Base-by-base conservation (phyloP, 2,797 vertebrate genomes). In the Lophotriccus pileatus region DNA sequence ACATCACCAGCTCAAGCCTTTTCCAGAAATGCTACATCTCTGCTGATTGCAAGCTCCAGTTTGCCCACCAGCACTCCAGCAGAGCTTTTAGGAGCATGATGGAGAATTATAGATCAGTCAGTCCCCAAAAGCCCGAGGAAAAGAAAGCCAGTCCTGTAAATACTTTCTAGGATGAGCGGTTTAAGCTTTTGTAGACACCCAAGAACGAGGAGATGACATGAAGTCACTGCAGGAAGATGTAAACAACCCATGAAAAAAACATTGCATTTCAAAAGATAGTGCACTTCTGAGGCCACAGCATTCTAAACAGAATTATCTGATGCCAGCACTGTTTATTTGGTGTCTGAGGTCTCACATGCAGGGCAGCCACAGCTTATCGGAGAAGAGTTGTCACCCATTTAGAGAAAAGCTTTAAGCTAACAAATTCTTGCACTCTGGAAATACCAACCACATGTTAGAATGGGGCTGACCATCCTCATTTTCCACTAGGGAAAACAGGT, bases 241-340 rank as follows among this genome's bases (percentile, higher is more conserved):
- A 96, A 95, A 96, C 91, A 96, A 63, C 19, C 50, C 77, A 80
- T 66, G 93, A 89, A 94, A 94, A 94, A 88, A 72, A 10, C 69
- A 90, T 44, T 78, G 89, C 95, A 89, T 92, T 96, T 97, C 93
- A 97, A 97, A 96, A 89, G 92, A 87, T 91, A 96, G 92, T 28
- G n/a, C 90, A 87, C 84, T 76, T 95, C 97, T 96, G 79, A 94
- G 93, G 90, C 67, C 59, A 39, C 20, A 1, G 63, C 87, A 93
- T 90, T 92, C 66, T 93, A 76, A 95, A 87, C 84, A 96, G 78
- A 89, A 93, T 95, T 96, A 97, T 97, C 96, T 94, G 96, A 96
- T 84, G 28, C 72, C 88, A 95, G 81, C 67, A 58, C 32, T 96
- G 96, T 97, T 98, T 97, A 90, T 97, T 97, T 96, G 96, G 95